A percentile compares a stretch with the other conserved stretches of the same genome.
These are phyloP conservation scores for Babylonia areolata DNA, from an alignment of 1,140 invertebrate genomes.

Conservation along the genomic window DNA sequence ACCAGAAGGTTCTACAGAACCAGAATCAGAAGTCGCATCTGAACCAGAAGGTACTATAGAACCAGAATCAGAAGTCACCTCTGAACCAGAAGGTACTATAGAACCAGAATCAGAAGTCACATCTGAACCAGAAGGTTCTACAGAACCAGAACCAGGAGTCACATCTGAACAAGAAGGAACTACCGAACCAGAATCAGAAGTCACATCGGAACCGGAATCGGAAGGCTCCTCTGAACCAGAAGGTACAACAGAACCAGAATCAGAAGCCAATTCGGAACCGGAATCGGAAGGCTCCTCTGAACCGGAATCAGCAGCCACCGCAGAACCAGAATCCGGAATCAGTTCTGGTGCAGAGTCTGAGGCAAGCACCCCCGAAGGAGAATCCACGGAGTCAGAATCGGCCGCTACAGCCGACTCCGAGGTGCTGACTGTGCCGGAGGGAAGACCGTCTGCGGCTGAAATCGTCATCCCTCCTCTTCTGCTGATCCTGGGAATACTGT, in stretches of 20 bases:
- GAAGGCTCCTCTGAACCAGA: slow-evolving; percentile 30
- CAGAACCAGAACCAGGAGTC: slow-evolving; percentile 35
- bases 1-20: too few species aligned
- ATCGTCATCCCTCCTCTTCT: slow-evolving; percentile 55
- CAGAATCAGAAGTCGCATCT: too few species aligned
- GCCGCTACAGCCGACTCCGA: slow-evolving; percentile 11
- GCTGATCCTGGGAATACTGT: slow-evolving; percentile 43
- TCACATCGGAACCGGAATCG: slow-evolving; percentile 22
- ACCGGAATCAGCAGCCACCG: slow-evolving; percentile 15
- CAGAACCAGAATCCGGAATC: slow-evolving; percentile 28
- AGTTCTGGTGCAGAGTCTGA: slow-evolving; percentile 14
- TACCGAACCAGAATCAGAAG: slow-evolving; percentile 27
- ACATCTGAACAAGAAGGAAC: background rate
- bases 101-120: slow-evolving; percentile 38
- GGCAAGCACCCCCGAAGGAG: slow-evolving; percentile 19
- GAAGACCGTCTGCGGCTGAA: slow-evolving; percentile 48
- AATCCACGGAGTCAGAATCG: slow-evolving; percentile 25
- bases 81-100: too few species aligned
- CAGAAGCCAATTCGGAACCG: slow-evolving; percentile 14
- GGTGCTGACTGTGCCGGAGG: slow-evolving; percentile 38
- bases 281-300: slow-evolving; percentile 21
- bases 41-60: too few species aligned
- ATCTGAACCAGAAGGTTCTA: background rate
- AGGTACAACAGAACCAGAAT: slow-evolving; percentile 24
- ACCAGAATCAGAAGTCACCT: too few species aligned